Percentiles rank a stretch among this genome's conserved stretches.
These are phyloP conservation scores for Paguma larvata DNA, from an alignment of 2,797 vertebrate species.

Conservation along the genomic window DNA sequence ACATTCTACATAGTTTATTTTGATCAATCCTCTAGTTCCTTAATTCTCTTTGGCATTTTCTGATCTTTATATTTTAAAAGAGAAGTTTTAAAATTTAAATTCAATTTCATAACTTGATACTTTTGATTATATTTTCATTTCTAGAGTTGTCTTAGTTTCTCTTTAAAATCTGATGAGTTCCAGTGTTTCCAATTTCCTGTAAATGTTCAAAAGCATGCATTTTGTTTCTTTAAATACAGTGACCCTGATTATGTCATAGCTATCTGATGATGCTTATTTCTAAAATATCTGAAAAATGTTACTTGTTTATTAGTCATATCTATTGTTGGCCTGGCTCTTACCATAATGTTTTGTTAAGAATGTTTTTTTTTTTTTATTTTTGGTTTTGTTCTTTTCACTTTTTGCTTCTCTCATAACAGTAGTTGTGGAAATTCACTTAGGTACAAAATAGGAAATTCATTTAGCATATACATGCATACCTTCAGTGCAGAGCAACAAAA, in stretches of 20 bases:
- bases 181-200: not conserved
- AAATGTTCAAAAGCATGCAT: not conserved
- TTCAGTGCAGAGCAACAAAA: not conserved
- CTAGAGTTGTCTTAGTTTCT: not conserved
- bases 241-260: not conserved
- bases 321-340: not conserved
- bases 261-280: not conserved
- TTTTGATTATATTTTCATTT: constrained; percentile 11
- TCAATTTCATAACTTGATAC: not conserved
- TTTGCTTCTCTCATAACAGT: not conserved
- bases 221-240: not conserved
- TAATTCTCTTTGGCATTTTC: constrained; percentile 17
- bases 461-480: not conserved
- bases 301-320: not conserved
- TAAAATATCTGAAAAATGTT: not conserved
- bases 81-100: not conserved
- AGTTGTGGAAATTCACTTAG: not conserved
- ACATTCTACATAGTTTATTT: not conserved
- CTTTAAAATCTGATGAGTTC: not conserved
- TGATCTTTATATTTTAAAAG: not conserved
- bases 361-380: not conserved
- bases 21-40: not conserved
- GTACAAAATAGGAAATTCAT: not conserved
- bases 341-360: not conserved
- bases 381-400: not conserved